Conservation (phyloP, 2,113 vertebrate genomes). For the Macaca mulatta region DNA sequence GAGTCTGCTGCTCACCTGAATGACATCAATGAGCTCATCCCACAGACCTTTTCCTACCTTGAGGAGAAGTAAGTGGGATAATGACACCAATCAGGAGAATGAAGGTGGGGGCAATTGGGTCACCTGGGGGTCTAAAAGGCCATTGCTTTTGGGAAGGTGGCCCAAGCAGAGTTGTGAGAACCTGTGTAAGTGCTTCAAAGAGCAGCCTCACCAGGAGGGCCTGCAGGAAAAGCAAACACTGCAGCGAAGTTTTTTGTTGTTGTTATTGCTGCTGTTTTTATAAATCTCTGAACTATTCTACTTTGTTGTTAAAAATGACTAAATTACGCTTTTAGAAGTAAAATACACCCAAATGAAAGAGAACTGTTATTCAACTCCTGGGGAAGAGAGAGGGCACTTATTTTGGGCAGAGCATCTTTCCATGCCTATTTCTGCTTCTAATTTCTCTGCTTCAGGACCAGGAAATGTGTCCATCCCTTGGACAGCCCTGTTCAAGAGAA, state of each 20-base stretch:
- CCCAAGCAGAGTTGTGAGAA: background rate
- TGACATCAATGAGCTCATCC: background rate
- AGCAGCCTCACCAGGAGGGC: background rate
- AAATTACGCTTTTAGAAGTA: constrained; percentile 52
- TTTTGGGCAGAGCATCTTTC: constrained; percentile 45
- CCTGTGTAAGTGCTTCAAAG: background rate
- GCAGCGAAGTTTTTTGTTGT: background rate
- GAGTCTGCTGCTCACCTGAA: background rate
- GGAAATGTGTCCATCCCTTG: constrained; percentile 7
- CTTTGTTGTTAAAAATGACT: constrained; percentile 35
- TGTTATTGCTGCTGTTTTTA: background rate
- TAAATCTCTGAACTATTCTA: constrained; percentile 46
- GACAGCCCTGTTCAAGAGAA: constrained; percentile 35
- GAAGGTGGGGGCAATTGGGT: background rate
- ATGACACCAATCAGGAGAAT: background rate
- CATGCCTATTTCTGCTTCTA: constrained; percentile 56
- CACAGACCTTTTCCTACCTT: background rate
- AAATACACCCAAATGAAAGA: constrained; percentile 44
- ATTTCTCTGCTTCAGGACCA: constrained; percentile 54
- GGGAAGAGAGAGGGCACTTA: background rate
- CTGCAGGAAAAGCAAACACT: background rate
- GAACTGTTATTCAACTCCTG: background rate
- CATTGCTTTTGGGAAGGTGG: background rate
- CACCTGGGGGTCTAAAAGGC: background rate
- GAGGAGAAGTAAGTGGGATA: background rate